Percentiles rank a stretch among this genome's conserved stretches.
Evolutionary conservation across 2,113 vertebrate species (phyloP).

Genomic region (human): GRCh38 chr4:24491001-24491500

Average conservation of each 20-base stretch:
- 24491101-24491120: background rate
- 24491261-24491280: background rate
- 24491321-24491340: background rate
- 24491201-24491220: background rate
- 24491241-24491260: background rate
- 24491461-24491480: background rate
- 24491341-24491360: conserved; percentile 67
- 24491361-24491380: conserved; percentile 44
- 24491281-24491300: background rate
- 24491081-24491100: background rate
- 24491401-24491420: conserved; percentile 21
- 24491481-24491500: background rate
- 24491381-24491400: conserved; percentile 56
- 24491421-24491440: background rate
- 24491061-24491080: background rate
- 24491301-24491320: background rate
- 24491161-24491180: background rate
- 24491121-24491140: background rate
- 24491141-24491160: background rate
- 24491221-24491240: background rate
- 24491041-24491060: background rate
- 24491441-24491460: background rate
- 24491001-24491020: background rate
- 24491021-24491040: background rate
- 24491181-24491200: background rate